A percentile compares a stretch with the other conserved stretches of the same genome.
phyloP scores from a whole-genome alignment of 2,797 vertebrate genomes.

The Molossus molossus region DNA sequence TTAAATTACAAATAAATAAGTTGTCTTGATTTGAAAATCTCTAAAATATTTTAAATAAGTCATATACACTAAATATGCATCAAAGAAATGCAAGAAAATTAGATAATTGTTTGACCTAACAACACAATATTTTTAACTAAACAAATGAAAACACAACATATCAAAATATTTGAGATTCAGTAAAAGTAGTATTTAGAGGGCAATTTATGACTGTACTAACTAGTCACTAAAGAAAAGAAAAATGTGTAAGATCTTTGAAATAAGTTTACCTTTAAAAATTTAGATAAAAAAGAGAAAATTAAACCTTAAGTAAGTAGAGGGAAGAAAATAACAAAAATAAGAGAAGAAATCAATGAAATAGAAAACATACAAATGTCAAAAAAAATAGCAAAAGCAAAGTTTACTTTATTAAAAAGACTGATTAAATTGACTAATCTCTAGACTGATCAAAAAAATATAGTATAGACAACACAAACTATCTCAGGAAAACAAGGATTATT shows the following conservation, averaged over 20 bases:
- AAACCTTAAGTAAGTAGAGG: background rate
- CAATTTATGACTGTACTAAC: background rate
- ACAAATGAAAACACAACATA: conserved; percentile 17
- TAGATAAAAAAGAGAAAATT: background rate
- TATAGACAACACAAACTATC: background rate
- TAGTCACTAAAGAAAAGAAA: conserved; percentile 14
- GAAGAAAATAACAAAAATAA: background rate
- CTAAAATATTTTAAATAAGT: background rate
- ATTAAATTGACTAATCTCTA: background rate
- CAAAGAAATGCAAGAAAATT: background rate
- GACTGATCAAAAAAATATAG: background rate
- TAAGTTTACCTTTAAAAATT: background rate
- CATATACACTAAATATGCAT: background rate
- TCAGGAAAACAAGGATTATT: conserved; percentile 39
- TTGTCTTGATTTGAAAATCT: background rate
- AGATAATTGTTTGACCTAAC: conserved; percentile 7
- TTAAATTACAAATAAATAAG: conserved; percentile 24
- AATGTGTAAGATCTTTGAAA: background rate
- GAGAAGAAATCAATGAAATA: background rate
- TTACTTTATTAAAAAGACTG: conserved; percentile 13
- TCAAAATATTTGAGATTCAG: background rate
- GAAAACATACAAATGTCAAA: background rate
- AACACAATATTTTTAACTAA: background rate
- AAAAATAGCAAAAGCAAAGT: background rate
- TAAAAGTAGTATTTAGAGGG: background rate